Evolutionary conservation across 2,113 vertebrate species (phyloP), one percentile per base, ranked within the genome.

Genomic region (Bombycilla garrulus): DNA sequence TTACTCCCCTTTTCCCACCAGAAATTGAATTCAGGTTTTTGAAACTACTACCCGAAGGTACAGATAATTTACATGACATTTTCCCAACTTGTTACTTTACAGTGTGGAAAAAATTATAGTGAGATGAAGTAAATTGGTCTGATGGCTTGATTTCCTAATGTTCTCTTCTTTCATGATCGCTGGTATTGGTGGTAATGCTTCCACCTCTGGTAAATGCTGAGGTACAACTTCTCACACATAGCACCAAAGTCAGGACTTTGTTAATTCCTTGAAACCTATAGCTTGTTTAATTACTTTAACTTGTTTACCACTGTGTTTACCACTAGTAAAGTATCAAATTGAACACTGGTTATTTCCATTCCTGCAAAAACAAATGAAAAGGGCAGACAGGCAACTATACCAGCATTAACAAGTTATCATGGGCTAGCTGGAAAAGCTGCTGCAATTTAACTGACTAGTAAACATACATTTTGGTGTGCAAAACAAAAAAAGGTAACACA

Each of bases 171-270:
- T 31, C n/a, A 86, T 3, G 28, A 57, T 31, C 82, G 70, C 91
- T 90, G 53, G 72, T 95, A 67, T 94, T 95, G 86, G 60, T 73
- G 36, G 53, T 80, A 93, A 76, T 62, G 35, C 57, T 91, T 23
- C 88, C 88, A 95, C 94, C 88, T 89, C 33, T 66, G 88, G 53
- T 87, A 91, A 95, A 66, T 92, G 51, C 61, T 90, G 78, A 42
- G 54, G 62, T 66, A 66, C 72, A 96, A 53, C 42, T 85, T 71
- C 62, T 84, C 51, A 78, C 26, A 90, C 6, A 16, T n/a, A 86
- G 60, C 25, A 53, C 20, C 61, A n/a, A 35, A 88, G 57, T 78
- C 28, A 58, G 36, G 91, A 89, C 85, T 70, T 25, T 40, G 18
- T 58, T 81, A 71, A 89, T 91, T 92, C 79, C 71, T 86, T 53